phyloP scores from a whole-genome alignment of 2,888 invertebrate species.

The Drosophila planitibia region DNA sequence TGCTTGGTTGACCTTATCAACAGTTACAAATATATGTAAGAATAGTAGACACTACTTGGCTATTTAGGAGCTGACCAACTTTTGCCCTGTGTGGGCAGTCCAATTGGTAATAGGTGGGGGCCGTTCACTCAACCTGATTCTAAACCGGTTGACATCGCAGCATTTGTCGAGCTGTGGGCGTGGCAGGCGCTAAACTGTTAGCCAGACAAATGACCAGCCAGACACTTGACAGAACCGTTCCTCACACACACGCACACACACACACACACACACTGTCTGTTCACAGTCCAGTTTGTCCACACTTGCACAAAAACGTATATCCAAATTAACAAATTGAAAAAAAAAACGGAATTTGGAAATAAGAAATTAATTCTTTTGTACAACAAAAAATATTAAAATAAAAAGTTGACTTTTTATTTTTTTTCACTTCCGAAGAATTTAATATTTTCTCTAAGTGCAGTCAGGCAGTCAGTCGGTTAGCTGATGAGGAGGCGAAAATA shows the following conservation, averaged over 20 bases:
- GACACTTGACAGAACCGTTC: slow-evolving; percentile 40
- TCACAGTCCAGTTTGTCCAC: slow-evolving; percentile 15
- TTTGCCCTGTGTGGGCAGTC: slow-evolving; percentile 5
- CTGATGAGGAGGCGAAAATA: slow-evolving; percentile 50
- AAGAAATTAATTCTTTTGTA: rapidly evolving
- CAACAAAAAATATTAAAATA: not conserved
- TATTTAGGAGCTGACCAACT: slow-evolving; percentile 19
- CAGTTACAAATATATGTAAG: not conserved
- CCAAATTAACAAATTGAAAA: not conserved
- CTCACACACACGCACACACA: not conserved
- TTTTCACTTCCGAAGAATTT: not conserved
- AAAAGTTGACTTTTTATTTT: not conserved
- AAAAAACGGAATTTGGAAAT: not conserved
- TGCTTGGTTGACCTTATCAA: slow-evolving; percentile 25
- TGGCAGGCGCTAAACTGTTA: slow-evolving; percentile 53
- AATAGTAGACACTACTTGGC: slow-evolving; percentile 15
- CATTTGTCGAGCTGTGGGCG: slow-evolving; percentile 55
- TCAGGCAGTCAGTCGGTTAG: slow-evolving; percentile 13
- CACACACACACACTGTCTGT: not conserved
- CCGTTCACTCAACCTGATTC: slow-evolving; percentile 43
- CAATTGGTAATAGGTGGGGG: not conserved
- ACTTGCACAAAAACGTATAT: not conserved
- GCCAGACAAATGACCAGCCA: slow-evolving; percentile 60
- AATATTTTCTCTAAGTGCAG: slow-evolving; percentile 5
- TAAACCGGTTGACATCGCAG: slow-evolving; percentile 53